phyloP scores from a whole-genome alignment of 2,888 invertebrate species.

The Campoletis raptor region DNA sequence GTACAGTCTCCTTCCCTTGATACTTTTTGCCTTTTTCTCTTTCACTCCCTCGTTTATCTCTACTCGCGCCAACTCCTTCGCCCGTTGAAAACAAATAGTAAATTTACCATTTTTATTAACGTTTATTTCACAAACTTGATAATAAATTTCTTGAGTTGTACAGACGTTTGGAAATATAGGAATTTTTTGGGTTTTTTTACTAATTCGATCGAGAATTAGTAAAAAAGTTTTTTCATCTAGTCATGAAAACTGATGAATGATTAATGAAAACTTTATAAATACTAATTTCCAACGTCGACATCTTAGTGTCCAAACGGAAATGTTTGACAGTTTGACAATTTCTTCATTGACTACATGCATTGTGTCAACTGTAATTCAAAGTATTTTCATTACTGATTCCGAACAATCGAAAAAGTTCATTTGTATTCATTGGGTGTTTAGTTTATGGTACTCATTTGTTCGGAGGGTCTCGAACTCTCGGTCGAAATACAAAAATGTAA shows the following conservation, averaged over 20 bases:
- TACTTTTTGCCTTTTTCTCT: neutral
- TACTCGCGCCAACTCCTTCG: neutral
- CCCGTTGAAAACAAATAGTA: neutral
- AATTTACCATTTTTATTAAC: neutral
- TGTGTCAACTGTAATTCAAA: neutral
- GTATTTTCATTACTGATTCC: neutral
- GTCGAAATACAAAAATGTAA: slow-evolving; percentile 2
- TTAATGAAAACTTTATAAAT: neutral
- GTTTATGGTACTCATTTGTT: neutral
- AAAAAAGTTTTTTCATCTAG: neutral
- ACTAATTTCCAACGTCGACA: too few relatives aligned
- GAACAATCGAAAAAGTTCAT: slow-evolving; percentile 18
- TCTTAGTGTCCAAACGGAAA: neutral
- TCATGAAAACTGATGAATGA: neutral
- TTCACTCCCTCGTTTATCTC: neutral
- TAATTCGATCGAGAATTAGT: too few relatives aligned
- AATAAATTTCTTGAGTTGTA: too few relatives aligned
- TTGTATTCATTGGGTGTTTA: slow-evolving; percentile 12
- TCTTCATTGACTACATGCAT: neutral
- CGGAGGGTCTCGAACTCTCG: neutral
- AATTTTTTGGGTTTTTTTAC: neutral
- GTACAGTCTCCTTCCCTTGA: neutral
- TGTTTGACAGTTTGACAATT: neutral
- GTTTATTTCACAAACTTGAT: neutral
- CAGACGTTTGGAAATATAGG: neutral